Evolutionary conservation across 2,888 invertebrate species (phyloP).

Genomic region (Globia sparganii): DNA sequence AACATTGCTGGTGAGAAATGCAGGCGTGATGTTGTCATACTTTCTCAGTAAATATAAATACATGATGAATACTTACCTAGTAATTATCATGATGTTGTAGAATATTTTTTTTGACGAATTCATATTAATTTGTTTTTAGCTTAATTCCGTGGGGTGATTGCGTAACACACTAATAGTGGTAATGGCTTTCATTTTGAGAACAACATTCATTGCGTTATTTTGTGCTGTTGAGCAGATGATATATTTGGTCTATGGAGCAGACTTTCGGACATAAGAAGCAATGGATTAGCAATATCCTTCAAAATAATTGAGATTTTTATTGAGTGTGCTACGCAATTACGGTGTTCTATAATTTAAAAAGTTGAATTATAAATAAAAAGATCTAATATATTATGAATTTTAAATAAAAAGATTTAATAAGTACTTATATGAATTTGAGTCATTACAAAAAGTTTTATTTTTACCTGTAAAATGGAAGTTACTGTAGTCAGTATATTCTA

Average conservation of each 20-base stretch:
- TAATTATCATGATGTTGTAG: conserved; percentile 17
- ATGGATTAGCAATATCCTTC: background rate
- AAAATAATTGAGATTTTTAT: background rate
- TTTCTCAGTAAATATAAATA: conserved; percentile 1
- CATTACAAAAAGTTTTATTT: conserved; percentile 14
- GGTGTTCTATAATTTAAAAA: conserved; percentile 13
- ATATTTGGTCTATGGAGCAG: too few relatives aligned
- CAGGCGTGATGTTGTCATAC: background rate
- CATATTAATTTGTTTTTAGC: conserved; percentile 24
- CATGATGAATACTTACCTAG: conserved; percentile 12
- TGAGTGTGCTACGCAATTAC: background rate
- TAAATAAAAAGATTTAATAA: conserved; percentile 51
- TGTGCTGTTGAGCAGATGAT: too few relatives aligned
- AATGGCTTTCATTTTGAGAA: background rate
- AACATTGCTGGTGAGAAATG: background rate
- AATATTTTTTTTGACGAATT: conserved; percentile 25
- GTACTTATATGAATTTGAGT: conserved; percentile 27
- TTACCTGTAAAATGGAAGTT: background rate
- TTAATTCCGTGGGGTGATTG: background rate
- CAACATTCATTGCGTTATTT: background rate
- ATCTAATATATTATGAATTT: conserved; percentile 46
- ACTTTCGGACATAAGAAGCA: background rate
- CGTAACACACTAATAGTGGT: background rate
- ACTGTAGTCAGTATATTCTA: background rate
- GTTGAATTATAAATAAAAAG: conserved; percentile 47